Evolutionary conservation across 2,113 vertebrate species (phyloP).

Genomic region (Columba livia): DNA sequence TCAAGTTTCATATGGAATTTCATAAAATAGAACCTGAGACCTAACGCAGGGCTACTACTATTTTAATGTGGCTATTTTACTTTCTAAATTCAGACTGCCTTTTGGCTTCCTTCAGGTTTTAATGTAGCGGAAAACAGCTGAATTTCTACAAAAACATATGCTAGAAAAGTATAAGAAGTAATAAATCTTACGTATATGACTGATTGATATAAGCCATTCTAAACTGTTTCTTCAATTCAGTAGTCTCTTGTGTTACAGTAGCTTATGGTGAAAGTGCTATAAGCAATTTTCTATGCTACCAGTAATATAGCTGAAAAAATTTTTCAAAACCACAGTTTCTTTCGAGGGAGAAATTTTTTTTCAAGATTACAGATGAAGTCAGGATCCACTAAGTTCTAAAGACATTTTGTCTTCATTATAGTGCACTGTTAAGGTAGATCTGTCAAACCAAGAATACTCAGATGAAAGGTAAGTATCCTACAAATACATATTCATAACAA

Average conservation of each 20-base stretch:
- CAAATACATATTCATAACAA: not conserved
- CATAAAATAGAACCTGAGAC: not conserved
- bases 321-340: not conserved
- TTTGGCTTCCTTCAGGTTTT: not conserved
- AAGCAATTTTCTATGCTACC: slow-evolving; percentile 21
- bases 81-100: not conserved
- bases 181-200: not conserved
- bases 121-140: not conserved
- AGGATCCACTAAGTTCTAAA: not conserved
- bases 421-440: not conserved
- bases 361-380: slow-evolving; percentile 4
- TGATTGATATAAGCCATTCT: not conserved
- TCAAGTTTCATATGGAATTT: not conserved
- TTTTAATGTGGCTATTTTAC: not conserved
- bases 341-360: slow-evolving; percentile 26
- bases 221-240: slow-evolving; percentile 16
- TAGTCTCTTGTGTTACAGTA: not conserved
- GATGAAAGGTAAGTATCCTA: not conserved
- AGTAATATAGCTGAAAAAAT: not conserved
- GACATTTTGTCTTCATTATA: not conserved
- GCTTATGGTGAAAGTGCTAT: not conserved
- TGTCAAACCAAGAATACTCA: not conserved
- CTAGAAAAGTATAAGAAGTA: not conserved
- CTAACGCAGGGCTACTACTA: not conserved
- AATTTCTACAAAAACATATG: not conserved